Conservation (phyloP, 2,797 vertebrate species). For the Myotis myotis region DNA sequence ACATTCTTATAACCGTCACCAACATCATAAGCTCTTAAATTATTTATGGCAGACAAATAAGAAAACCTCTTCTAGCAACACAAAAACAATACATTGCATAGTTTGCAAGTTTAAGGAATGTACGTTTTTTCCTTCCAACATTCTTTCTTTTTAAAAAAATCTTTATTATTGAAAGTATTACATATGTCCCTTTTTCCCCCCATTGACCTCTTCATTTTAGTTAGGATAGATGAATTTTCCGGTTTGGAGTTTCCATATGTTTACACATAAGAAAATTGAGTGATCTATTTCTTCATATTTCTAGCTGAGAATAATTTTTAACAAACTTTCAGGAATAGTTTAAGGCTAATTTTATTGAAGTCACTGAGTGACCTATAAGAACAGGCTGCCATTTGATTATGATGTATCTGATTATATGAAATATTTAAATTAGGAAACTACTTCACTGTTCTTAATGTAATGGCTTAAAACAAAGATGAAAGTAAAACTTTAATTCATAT, state of each 20-base stretch:
- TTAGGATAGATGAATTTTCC: neutral
- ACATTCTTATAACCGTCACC: neutral
- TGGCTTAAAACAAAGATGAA: neutral
- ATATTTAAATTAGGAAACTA: neutral
- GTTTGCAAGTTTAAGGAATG: constrained; percentile 28
- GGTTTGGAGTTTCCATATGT: neutral
- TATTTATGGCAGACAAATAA: constrained; percentile 20
- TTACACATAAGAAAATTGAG: neutral
- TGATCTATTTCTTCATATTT: neutral
- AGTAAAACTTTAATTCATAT: neutral
- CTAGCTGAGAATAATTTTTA: neutral
- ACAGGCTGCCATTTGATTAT: neutral
- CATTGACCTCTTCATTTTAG: neutral
- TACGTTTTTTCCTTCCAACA: neutral
- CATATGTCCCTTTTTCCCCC: too few relatives aligned
- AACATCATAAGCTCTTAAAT: neutral
- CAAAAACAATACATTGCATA: neutral
- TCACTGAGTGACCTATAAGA: neutral
- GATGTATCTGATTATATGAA: neutral
- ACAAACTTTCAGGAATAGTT: neutral
- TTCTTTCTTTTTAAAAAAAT: neutral
- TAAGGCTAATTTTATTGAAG: constrained; percentile 27
- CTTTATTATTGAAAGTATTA: too few relatives aligned
- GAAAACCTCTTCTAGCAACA: neutral
- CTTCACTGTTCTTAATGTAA: constrained; percentile 16